phyloP scores from a whole-genome alignment of 2,113 vertebrate genomes.

The Edolisoma coerulescens region DNA sequence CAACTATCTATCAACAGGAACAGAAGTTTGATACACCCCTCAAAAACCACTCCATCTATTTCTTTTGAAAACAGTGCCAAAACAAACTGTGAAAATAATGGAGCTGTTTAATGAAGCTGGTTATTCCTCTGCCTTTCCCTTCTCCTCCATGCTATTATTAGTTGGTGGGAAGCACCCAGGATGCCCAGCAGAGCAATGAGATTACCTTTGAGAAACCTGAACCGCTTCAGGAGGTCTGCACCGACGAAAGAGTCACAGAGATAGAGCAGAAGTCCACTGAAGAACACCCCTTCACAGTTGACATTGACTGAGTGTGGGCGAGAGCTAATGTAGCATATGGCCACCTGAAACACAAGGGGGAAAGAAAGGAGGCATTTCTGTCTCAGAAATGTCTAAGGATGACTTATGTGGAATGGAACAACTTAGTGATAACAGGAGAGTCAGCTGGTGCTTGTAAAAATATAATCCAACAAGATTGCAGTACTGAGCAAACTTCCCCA shows the following conservation, averaged over 20 bases:
- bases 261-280: slow-evolving; percentile 95
- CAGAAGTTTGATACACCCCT: neutral
- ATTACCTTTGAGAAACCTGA: slow-evolving; percentile 94
- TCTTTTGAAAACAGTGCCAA: neutral
- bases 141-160: neutral
- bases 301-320: slow-evolving; percentile 93
- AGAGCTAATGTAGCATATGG: slow-evolving; percentile 92
- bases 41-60: neutral
- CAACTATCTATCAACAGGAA: neutral
- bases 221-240: slow-evolving; percentile 91
- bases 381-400: neutral
- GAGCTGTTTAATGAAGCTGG: neutral
- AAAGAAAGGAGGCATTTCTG: neutral
- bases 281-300: slow-evolving; percentile 86
- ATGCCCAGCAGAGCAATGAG: neutral
- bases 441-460: neutral
- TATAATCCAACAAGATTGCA: neutral
- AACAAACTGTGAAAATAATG: neutral
- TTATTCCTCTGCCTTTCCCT: neutral
- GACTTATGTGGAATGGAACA: neutral
- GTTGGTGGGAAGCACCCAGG: neutral
- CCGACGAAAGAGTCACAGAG: slow-evolving; percentile 96
- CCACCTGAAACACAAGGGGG: slow-evolving; percentile 75
- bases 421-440: neutral
- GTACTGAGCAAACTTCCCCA: neutral